A percentile compares a stretch with the other conserved stretches of the same genome.
Evolutionary conservation across 2,888 invertebrate species (phyloP).

Genomic region (Axea sp.): DNA sequence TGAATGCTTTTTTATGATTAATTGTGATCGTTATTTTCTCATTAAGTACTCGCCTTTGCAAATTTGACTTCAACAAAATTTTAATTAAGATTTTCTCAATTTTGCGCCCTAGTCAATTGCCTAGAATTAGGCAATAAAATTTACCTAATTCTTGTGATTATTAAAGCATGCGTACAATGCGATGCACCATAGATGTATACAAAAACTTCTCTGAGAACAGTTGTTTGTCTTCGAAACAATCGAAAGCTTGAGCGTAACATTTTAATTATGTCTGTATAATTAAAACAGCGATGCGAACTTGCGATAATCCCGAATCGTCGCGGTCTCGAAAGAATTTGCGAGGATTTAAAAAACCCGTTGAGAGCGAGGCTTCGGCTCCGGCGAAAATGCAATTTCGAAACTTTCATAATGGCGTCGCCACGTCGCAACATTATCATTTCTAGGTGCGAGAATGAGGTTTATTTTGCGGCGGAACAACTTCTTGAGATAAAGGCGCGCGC

Average conservation of each 20-base stretch:
- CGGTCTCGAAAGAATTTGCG: slow-evolving; percentile 10
- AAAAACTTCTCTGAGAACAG: no score
- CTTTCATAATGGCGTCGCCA: slow-evolving; percentile 52
- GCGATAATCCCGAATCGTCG: slow-evolving; percentile 23
- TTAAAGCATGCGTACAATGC: no score
- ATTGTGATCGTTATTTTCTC: no score
- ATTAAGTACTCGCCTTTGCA: no score
- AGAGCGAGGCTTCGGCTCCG: slow-evolving; percentile 12
- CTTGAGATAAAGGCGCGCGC: slow-evolving; percentile 56
- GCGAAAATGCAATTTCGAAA: slow-evolving; percentile 53
- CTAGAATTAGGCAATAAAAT: no score
- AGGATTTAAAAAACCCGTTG: slow-evolving; percentile 3
- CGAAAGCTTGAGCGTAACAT: slow-evolving; percentile 1
- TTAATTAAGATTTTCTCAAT: no score
- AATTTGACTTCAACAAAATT: no score
- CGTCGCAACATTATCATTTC: slow-evolving; percentile 59
- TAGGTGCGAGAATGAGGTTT: slow-evolving; percentile 60
- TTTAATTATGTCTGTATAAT: slow-evolving; percentile 38
- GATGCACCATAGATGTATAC: no score
- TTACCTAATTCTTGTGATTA: no score
- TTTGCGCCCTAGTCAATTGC: no score
- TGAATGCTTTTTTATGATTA: no score
- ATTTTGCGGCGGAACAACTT: slow-evolving; percentile 58
- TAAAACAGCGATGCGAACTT: slow-evolving; percentile 14
- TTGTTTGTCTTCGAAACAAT: background rate